Percentiles rank a stretch among this genome's conserved stretches.
Conservation (phyloP, 2,113 vertebrate species). For the Cyrtonyx montezumae region DNA sequence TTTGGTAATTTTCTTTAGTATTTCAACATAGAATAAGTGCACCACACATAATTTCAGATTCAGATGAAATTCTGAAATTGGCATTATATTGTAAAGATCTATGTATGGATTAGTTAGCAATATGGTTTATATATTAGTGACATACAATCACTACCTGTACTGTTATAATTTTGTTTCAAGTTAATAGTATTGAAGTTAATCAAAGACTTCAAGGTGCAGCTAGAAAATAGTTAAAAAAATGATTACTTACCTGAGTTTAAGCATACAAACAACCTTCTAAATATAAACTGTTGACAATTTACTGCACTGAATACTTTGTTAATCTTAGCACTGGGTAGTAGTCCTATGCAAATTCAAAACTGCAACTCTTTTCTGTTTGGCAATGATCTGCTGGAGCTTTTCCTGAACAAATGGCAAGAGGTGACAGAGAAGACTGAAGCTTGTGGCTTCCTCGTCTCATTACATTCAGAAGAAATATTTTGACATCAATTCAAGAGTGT, state of each 20-base stretch:
- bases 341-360: background rate
- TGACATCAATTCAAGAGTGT: background rate
- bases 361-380: background rate
- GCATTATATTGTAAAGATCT: background rate
- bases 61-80: background rate
- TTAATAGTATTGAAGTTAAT: background rate
- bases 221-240: background rate
- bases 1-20: conserved; percentile 32
- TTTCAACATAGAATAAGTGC: background rate
- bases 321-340: background rate
- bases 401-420: background rate
- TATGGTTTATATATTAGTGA: background rate
- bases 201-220: background rate
- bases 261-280: background rate
- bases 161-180: background rate
- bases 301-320: background rate
- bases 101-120: background rate
- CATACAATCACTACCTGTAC: background rate
- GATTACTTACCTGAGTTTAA: background rate
- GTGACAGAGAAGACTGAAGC: background rate
- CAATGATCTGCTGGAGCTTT: background rate
- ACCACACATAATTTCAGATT: background rate
- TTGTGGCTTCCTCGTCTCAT: background rate
- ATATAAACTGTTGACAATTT: background rate
- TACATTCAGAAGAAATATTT: background rate